Conservation (phyloP, 2,888 invertebrate genomes). For the Nephrotoma flavescens region DNA sequence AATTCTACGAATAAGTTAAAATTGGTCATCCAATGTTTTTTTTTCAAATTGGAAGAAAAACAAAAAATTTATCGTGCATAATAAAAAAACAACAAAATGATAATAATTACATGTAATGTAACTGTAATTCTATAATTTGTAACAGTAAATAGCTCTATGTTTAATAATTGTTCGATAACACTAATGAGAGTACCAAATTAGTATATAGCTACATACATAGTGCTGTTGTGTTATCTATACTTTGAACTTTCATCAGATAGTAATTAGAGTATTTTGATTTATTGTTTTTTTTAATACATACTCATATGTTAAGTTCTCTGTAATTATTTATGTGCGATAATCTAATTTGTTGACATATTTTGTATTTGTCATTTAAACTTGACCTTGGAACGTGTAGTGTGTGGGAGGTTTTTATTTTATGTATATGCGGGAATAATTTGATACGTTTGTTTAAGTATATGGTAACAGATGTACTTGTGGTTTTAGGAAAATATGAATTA, state of each 20-base stretch:
- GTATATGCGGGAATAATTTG: not conserved
- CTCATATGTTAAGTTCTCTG: not conserved
- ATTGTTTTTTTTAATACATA: not conserved
- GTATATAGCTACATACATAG: not conserved
- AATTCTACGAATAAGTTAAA: not conserved
- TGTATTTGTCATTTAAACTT: not conserved
- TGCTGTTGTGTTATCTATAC: not conserved
- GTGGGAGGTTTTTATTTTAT: not conserved
- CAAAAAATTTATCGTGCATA: not conserved
- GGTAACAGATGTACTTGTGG: not conserved
- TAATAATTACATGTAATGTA: not conserved
- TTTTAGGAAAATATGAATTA: not conserved
- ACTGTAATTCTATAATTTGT: not conserved
- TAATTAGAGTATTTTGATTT: not conserved
- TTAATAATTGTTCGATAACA: not conserved
- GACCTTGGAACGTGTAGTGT: not conserved
- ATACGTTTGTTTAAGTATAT: not conserved
- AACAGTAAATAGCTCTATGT: not conserved
- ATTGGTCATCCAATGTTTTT: not conserved
- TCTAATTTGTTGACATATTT: not conserved
- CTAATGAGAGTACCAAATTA: not conserved
- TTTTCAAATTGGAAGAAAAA: not conserved
- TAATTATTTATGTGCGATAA: not conserved
- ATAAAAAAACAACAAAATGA: not conserved
- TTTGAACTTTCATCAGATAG: not conserved